Evolutionary conservation across 1,140 invertebrate genomes (phyloP), one percentile per base, ranked within the genome.

Genomic region (Trigoniulus corallinus): DNA sequence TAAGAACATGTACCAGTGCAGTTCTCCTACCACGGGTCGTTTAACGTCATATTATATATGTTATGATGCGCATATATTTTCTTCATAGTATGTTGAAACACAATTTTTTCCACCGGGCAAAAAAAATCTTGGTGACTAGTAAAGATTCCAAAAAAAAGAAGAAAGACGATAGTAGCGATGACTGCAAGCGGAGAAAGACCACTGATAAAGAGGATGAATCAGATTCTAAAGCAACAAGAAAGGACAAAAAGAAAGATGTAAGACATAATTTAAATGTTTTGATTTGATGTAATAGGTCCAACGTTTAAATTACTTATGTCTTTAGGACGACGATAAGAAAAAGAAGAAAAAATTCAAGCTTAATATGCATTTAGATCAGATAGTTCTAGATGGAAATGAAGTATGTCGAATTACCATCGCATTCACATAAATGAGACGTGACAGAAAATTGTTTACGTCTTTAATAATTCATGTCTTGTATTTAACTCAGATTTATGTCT

Each of bases 341-440:
- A 66, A 76, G 60, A 76, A 78, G 58, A 73, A 74, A 47, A 78
- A 78, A 62, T 69, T 84, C 48, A 81, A 91, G 39, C 66, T 98
- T 13, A 88, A 96, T 67, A 96, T 97, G 91, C 89, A 95, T 69
- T 77, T 89, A 59, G 85, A 95, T 55, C 91, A 98, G 67, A 66
- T 81, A 56, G 96, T 97, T 71, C 75, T 89, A 2, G 94, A 98
- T 69, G 84, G 82, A 37, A 75, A 82, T 27, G 91, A 97, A 70
- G 64, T 64, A 48, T 55, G 47, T 52, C 3, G 3, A 40, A 42
- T 42, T 18, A 42, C 20, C 7, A 13, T 42, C 42, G 20, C 10
- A 4, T 47, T 47, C 26, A 7, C 18, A 25, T 13, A 20, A 47
- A 47, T 47, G 4, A 7, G 13, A 47, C 4, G 25, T 34, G 15